Conservation (phyloP, 2,797 vertebrate genomes). For the Argya squamiceps region DNA sequence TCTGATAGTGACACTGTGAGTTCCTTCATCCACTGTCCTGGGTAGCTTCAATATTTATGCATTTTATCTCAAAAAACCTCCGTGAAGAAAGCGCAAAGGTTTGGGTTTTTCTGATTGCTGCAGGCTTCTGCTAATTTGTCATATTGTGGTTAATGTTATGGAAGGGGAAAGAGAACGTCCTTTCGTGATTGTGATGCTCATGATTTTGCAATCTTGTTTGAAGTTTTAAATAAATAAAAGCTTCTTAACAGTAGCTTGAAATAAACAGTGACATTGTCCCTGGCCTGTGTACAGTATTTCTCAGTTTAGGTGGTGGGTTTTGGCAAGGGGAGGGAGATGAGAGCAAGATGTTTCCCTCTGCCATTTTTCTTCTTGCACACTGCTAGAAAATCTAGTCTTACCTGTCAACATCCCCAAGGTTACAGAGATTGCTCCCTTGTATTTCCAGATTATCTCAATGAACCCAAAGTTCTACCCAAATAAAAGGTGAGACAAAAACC, state of each 20-base stretch:
- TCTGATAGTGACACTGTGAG: not conserved
- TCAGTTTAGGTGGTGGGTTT: slow-evolving; percentile 1
- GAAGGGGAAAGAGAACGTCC: not conserved
- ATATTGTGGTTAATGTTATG: not conserved
- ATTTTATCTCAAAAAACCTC: slow-evolving; percentile 24
- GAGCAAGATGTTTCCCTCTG: not conserved
- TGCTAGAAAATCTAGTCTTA: not conserved
- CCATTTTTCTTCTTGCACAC: not conserved
- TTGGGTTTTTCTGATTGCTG: not conserved
- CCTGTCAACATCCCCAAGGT: not conserved
- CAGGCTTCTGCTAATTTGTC: slow-evolving; percentile 15
- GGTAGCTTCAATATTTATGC: not conserved
- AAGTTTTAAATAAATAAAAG: slow-evolving; percentile 35
- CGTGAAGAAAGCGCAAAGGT: slow-evolving; percentile 24
- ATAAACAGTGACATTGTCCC: not conserved
- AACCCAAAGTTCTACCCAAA: not conserved
- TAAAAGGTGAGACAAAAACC: not conserved
- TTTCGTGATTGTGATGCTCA: not conserved
- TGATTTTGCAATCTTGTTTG: slow-evolving; percentile 34
- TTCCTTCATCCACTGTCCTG: not conserved
- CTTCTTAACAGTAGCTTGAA: slow-evolving; percentile 48
- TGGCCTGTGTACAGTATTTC: not conserved
- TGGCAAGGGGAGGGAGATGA: not conserved
- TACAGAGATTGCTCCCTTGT: not conserved
- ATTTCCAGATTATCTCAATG: not conserved